These are phyloP conservation scores for Callocephalon fimbriatum DNA, from an alignment of 2,113 vertebrate genomes.

Conservation along the genomic window DNA sequence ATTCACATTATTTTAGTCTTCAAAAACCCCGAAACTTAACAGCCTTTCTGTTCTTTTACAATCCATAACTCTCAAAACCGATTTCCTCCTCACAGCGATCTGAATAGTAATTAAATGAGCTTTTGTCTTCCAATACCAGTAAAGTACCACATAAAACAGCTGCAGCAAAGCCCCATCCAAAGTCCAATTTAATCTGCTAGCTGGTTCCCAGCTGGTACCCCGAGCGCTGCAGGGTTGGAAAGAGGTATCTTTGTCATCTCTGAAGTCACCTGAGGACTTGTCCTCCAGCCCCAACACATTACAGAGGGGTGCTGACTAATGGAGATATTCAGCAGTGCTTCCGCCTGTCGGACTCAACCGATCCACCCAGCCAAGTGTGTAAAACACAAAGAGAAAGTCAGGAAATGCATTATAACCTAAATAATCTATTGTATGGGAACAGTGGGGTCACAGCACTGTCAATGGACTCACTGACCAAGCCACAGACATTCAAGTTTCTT, in stretches of 20 bases:
- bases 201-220: not conserved
- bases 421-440: not conserved
- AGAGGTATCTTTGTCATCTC: not conserved
- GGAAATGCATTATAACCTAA: not conserved
- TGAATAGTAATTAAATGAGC: conserved; percentile 48
- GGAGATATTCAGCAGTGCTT: not conserved
- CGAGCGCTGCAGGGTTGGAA: rapidly evolving
- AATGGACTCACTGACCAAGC: not conserved
- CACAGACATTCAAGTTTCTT: not conserved
- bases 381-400: not conserved
- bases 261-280: not conserved
- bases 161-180: not conserved
- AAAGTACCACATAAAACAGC: not conserved
- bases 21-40: not conserved
- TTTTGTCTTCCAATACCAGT: not conserved
- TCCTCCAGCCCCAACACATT: not conserved
- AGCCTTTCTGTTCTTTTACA: not conserved
- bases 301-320: not conserved
- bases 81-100: not conserved
- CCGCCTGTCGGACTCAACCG: no score
- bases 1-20: conserved; percentile 32
- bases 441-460: not conserved
- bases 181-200: not conserved
- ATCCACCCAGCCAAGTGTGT: not conserved
- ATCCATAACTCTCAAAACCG: not conserved